These are phyloP conservation scores for Phaedon cochleariae DNA, from an alignment of 2,888 invertebrate species.

Conservation along the genomic window DNA sequence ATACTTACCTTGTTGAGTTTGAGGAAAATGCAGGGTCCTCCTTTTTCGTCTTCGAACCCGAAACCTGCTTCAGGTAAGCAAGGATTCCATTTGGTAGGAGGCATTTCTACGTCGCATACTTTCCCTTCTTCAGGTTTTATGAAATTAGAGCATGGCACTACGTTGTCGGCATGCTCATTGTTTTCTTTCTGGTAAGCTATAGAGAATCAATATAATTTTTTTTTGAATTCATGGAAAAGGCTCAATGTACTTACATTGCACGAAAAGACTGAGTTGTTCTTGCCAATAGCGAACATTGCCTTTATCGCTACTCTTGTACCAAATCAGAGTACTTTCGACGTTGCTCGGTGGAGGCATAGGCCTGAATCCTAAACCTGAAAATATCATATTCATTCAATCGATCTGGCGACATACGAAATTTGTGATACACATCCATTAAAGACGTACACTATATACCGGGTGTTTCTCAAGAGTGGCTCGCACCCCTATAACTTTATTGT, in stretches of 20 bases:
- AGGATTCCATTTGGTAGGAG: constrained; percentile 70
- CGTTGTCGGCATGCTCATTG: constrained; percentile 62
- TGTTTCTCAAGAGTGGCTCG: too few relatives aligned
- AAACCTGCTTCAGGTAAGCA: constrained; percentile 83
- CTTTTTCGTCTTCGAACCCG: constrained; percentile 75
- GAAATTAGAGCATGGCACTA: constrained; percentile 67
- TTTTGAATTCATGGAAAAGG: neutral
- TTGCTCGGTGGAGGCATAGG: constrained; percentile 93
- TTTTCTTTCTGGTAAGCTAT: constrained; percentile 60
- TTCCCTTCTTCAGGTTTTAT: constrained; percentile 69
- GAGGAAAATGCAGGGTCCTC: constrained; percentile 93
- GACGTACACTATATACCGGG: neutral
- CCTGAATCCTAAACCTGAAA: constrained; percentile 90
- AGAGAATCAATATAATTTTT: constrained; percentile 20
- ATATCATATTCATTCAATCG: neutral
- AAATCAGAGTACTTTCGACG: constrained; percentile 95
- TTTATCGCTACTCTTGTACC: constrained; percentile 84
- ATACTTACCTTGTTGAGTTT: constrained; percentile 90
- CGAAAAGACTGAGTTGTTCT: constrained; percentile 76
- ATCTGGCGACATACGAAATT: too few relatives aligned
- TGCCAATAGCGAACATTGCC: constrained; percentile 86
- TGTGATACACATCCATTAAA: too few relatives aligned
- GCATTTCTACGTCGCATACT: constrained; percentile 83
- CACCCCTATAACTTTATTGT: too few relatives aligned
- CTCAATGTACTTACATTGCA: constrained; percentile 72